These are phyloP conservation scores for Tetanocera ferruginea DNA, from an alignment of 2,888 invertebrate species.

Conservation along the genomic window DNA sequence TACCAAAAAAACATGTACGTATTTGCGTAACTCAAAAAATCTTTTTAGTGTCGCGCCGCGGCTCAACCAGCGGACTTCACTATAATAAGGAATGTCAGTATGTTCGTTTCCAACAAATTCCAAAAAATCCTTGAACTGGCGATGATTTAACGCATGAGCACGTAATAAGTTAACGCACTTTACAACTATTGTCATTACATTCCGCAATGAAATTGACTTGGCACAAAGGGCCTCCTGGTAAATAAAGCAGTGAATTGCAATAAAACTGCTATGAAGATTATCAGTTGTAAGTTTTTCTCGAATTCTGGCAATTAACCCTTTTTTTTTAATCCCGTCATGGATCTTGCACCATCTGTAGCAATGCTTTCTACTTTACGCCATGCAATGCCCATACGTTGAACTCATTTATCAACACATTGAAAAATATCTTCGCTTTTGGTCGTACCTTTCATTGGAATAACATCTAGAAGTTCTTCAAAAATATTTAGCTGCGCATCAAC, in stretches of 20 bases:
- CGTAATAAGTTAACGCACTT: not conserved
- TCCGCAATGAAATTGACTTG: not conserved
- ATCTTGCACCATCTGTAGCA: not conserved
- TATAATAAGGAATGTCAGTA: not conserved
- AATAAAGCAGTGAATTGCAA: not conserved
- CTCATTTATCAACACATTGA: too few relatives aligned
- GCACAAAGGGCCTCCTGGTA: not conserved
- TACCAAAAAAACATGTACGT: not conserved
- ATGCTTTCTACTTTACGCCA: not conserved
- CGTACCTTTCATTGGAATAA: too few relatives aligned
- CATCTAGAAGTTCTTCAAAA: too few relatives aligned
- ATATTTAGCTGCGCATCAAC: too few relatives aligned
- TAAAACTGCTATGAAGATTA: not conserved
- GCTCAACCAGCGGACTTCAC: not conserved
- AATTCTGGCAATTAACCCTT: not conserved
- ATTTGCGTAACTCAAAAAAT: not conserved
- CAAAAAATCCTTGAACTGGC: not conserved
- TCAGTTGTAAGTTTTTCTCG: not conserved
- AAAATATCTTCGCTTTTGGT: too few relatives aligned
- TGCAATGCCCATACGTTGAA: too few relatives aligned
- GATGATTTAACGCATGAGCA: not conserved
- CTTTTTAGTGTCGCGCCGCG: not conserved
- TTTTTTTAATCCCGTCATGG: not conserved
- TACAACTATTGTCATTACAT: not conserved
- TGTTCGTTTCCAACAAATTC: not conserved